phyloP scores from a whole-genome alignment of 2,888 invertebrate genomes.

The Scrobipalpa atriplicella region DNA sequence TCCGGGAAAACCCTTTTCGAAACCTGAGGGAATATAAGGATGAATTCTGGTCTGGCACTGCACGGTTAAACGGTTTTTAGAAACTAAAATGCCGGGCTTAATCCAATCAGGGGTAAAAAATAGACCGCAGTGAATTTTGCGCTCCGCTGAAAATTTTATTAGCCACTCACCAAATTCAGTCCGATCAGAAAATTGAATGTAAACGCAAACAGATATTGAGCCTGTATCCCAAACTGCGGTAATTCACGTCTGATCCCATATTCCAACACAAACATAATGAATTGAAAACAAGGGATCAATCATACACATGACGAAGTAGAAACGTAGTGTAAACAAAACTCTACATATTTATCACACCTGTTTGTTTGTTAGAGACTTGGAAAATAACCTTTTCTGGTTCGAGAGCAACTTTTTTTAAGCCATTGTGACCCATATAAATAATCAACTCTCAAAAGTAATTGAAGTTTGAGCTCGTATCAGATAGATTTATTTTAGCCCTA shows the following conservation, averaged over 20 bases:
- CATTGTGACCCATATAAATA: too few relatives aligned
- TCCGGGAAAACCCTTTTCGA: too few relatives aligned
- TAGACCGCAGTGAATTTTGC: neutral
- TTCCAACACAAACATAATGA: constrained; percentile 33
- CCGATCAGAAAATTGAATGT: constrained; percentile 18
- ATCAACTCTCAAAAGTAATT: too few relatives aligned
- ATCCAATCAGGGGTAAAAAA: constrained; percentile 1
- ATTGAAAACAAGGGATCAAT: constrained; percentile 37
- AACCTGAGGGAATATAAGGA: too few relatives aligned
- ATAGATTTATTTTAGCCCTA: too few relatives aligned
- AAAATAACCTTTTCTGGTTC: too few relatives aligned
- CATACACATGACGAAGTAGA: constrained; percentile 29
- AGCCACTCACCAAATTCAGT: constrained; percentile 4
- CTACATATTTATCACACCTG: neutral
- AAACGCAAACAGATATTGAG: constrained; percentile 13
- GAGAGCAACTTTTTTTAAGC: too few relatives aligned
- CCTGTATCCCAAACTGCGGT: constrained; percentile 1
- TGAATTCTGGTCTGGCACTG: too few relatives aligned
- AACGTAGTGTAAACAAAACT: neutral
- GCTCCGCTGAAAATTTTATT: constrained; percentile 6
- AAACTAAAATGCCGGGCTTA: too few relatives aligned
- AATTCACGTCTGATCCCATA: constrained; percentile 23
- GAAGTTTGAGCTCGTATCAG: too few relatives aligned
- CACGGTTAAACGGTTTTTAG: too few relatives aligned
- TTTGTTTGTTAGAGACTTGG: too few relatives aligned